Conservation (phyloP, 2,113 vertebrate species). For the Scomber scombrus region DNA sequence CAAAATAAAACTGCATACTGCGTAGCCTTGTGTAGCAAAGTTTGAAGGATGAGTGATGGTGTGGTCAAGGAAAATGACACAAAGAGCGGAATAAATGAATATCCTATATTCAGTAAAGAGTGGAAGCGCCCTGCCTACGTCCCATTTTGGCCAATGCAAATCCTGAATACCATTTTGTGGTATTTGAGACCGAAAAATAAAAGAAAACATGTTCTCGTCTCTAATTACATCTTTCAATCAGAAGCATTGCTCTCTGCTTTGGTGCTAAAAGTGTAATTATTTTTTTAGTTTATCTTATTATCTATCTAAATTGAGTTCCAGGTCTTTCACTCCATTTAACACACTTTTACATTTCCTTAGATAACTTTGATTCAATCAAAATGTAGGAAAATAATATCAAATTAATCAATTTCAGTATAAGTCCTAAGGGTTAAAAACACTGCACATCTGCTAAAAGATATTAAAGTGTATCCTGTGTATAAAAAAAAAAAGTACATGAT, state of each 20-base stretch:
- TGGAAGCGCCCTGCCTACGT: neutral
- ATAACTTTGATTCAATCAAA: conserved; percentile 45
- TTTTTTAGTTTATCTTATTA: conserved; percentile 46
- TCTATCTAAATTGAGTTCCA: conserved; percentile 63
- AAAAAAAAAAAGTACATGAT: too few species aligned
- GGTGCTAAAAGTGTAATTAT: conserved; percentile 51
- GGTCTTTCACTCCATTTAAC: conserved; percentile 19
- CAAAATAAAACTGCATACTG: conserved; percentile 10
- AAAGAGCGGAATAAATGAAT: neutral
- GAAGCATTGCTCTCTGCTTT: conserved; percentile 25
- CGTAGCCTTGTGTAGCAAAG: neutral
- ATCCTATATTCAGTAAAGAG: neutral
- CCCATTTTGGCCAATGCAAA: neutral
- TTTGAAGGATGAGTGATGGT: neutral
- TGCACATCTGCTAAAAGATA: neutral
- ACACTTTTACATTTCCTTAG: conserved; percentile 8
- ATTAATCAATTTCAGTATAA: conserved; percentile 11
- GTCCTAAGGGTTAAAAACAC: conserved; percentile 3
- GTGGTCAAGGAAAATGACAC: neutral
- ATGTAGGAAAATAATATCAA: conserved; percentile 1
- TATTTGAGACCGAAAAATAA: conserved; percentile 21
- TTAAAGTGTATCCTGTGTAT: neutral
- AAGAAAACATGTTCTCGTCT: conserved; percentile 44
- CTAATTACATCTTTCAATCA: conserved; percentile 56
- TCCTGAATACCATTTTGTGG: neutral